Conservation (phyloP, 2,888 invertebrate genomes). For the Hirtodrosophila confusa region DNA sequence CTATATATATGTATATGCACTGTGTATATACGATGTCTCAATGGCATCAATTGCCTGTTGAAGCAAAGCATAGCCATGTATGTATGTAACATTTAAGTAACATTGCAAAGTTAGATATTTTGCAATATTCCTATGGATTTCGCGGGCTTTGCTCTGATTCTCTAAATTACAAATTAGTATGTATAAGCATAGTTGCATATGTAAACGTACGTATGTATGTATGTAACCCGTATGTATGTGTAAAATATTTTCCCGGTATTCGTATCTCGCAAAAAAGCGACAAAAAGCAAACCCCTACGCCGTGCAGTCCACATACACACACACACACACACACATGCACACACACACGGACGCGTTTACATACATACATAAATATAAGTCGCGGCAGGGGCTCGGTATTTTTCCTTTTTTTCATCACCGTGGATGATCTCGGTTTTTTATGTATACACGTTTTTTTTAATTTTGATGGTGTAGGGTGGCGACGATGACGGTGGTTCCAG, state of each 20-base stretch:
- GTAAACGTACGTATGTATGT: neutral
- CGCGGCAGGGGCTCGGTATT: conserved; percentile 24
- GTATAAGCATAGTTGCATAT: neutral
- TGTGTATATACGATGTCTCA: too few relatives aligned
- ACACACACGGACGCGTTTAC: conserved; percentile 5
- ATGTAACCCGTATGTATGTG: neutral
- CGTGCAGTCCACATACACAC: neutral
- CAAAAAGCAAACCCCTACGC: conserved; percentile 16
- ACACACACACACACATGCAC: conserved; percentile 3
- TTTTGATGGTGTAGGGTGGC: conserved; percentile 62
- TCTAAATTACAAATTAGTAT: neutral
- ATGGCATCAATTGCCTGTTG: too few relatives aligned
- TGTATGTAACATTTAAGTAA: too few relatives aligned
- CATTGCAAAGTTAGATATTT: too few relatives aligned
- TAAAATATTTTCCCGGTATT: neutral
- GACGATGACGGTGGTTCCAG: conserved; percentile 38
- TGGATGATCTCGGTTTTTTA: conserved; percentile 68
- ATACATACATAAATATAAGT: conserved; percentile 2
- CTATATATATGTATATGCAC: too few relatives aligned
- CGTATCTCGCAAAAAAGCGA: conserved; percentile 7
- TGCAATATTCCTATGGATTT: neutral
- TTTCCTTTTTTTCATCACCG: conserved; percentile 47
- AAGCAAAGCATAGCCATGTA: too few relatives aligned
- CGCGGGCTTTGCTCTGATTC: neutral
- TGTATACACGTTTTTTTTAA: conserved; percentile 59